Evolutionary conservation across 2,113 vertebrate species (phyloP).

Genomic region (Leptocoma aspasia): DNA sequence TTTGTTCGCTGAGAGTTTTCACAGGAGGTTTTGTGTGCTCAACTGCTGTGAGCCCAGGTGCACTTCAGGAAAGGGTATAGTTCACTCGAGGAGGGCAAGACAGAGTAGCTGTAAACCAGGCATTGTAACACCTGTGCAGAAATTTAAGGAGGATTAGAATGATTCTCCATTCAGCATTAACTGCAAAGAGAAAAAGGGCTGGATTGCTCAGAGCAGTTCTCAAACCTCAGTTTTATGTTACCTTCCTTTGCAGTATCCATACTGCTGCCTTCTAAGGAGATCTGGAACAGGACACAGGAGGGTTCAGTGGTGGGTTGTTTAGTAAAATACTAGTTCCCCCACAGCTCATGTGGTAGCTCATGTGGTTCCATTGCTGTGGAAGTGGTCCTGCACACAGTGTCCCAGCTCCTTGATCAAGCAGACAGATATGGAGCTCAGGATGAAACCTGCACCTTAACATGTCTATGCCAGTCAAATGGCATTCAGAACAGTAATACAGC

Average conservation of each 20-base stretch:
- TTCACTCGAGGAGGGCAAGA: background rate
- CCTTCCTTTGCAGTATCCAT: background rate
- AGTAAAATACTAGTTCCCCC: constrained; percentile 19
- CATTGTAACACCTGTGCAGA: constrained; percentile 51
- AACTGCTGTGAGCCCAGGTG: constrained; percentile 54
- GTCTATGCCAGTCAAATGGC: background rate
- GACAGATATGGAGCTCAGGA: background rate
- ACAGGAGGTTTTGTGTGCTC: constrained; percentile 45
- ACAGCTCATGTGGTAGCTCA: background rate
- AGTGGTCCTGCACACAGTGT: background rate
- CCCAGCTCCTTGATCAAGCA: background rate
- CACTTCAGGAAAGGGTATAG: constrained; percentile 25
- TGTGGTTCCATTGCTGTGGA: background rate
- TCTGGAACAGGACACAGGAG: background rate
- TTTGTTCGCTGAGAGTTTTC: constrained; percentile 43
- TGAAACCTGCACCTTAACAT: background rate
- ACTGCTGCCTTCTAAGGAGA: background rate
- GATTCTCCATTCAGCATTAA: constrained; percentile 3
- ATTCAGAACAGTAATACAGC: background rate
- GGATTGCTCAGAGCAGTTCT: background rate
- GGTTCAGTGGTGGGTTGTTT: background rate
- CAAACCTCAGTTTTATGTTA: constrained; percentile 9
- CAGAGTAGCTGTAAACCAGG: constrained; percentile 3
- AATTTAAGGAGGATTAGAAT: constrained; percentile 21
- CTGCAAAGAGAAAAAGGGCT: constrained; percentile 8